Conservation (phyloP, 2,888 invertebrate species). For the Deilephila elpenor region DNA sequence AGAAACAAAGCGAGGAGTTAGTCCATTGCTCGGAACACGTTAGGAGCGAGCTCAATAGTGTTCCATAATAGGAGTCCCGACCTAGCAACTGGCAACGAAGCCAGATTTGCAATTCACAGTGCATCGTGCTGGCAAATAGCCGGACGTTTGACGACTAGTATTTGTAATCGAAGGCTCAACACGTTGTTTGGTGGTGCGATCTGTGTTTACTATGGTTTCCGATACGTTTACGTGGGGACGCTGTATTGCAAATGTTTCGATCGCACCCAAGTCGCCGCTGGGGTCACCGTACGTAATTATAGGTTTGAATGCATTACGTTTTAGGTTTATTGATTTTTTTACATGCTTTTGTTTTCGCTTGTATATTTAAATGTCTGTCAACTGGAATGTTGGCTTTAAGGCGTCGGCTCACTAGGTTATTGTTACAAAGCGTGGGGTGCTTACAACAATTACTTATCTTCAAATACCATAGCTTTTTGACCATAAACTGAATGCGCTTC, state of each 20-base stretch:
- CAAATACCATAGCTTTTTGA: too few species aligned
- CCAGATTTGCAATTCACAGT: conserved; percentile 60
- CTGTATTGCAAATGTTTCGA: not conserved
- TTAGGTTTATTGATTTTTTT: not conserved
- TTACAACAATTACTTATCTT: too few species aligned
- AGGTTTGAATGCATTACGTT: conserved; percentile 10
- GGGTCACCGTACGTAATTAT: conserved; percentile 1
- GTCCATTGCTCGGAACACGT: conserved; percentile 5
- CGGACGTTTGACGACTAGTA: conserved; percentile 53
- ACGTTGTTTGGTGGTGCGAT: conserved; percentile 51
- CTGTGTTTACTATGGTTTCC: conserved; percentile 44
- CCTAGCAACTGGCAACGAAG: conserved; percentile 30
- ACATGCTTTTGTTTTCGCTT: not conserved
- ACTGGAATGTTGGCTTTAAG: not conserved
- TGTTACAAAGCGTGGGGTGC: too few species aligned
- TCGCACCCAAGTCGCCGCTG: not conserved
- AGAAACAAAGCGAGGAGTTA: not conserved
- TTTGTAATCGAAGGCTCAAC: conserved; percentile 59
- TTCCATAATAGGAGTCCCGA: conserved; percentile 18
- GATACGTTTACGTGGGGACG: conserved; percentile 21
- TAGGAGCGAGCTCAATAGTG: conserved; percentile 6
- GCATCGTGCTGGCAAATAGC: conserved; percentile 57
- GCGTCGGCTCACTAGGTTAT: too few species aligned
- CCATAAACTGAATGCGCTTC: too few species aligned
- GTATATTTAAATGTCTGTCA: not conserved